Base-by-base conservation (phyloP, 2,797 vertebrate species). In the Alcedo atthis region DNA sequence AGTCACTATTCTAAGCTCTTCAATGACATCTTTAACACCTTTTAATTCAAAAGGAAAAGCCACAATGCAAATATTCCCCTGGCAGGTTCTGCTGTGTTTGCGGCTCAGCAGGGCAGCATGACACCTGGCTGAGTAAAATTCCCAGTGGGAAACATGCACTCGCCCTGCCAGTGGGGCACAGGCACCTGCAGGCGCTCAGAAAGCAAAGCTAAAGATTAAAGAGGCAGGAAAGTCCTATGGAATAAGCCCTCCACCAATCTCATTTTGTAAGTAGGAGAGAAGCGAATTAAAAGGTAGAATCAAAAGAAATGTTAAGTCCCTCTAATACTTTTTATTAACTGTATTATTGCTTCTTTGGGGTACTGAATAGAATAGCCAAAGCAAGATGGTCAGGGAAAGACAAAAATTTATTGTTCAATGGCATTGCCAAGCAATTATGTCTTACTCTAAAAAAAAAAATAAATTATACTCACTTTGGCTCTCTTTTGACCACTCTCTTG, bases 111-210 rank as follows among this genome's bases (percentile, higher is more conserved):
- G 95, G 97, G 97, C 96, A 97, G 97, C 97, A 94, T 77, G 97
- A 98, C 98, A 98, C 98, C 98, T 98, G 96, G 97, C 98, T 98
- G 98, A 98, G 98, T 98, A 98, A 98, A 98, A 98, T 96, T 98
- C 98, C 97, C 98, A 79, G 96, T 97, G 96, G 98, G 98, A 97
- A 97, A 93, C 93, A 94, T 97, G 97, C 98, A 97, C 98, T 98
- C 90, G 90, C 98, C 97, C 98, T 96, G 97, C 93, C 98, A 98
- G 97, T 96, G 88, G 98, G 98, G 96, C 95, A 95, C 14, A 17
- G 89, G 95, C 96, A 97, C 95, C 97, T 97, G 97, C 95, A 92
- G 97, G 96, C 58, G 94, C 97, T 98, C 95, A 97, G 98, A 97
- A 97, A 97, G 97, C 97, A 97, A 98, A 98, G 97, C 96, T 96